Conservation (phyloP, 2,888 invertebrate species). For the Stictocephala bisonia region DNA sequence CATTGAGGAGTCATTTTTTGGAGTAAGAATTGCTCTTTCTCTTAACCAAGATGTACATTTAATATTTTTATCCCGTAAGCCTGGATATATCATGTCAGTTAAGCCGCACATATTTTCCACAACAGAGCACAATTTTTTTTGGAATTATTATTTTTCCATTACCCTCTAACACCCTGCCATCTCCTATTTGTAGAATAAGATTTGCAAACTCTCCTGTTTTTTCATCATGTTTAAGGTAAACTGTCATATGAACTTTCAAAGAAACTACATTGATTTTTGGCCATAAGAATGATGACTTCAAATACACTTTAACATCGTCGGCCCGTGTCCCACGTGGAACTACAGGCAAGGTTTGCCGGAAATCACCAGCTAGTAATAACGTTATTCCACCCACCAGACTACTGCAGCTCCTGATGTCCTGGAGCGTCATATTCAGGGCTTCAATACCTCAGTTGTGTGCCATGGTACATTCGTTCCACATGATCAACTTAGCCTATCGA, state of each 20-base stretch:
- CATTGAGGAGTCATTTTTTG: constrained; percentile 16
- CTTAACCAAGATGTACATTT: constrained; percentile 1
- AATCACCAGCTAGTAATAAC: constrained; percentile 29
- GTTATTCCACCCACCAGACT: constrained; percentile 58
- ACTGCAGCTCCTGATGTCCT: constrained; percentile 23
- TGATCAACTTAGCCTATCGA: constrained; percentile 36
- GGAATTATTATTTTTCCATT: neutral
- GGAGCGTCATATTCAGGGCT: neutral
- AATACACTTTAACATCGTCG: neutral
- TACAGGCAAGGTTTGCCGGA: neutral
- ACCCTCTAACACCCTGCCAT: neutral
- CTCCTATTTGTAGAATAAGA: neutral
- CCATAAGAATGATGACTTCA: neutral
- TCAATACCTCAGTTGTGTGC: constrained; percentile 23
- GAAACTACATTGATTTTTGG: neutral
- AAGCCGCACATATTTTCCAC: neutral
- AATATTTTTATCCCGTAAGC: neutral
- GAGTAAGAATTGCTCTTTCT: constrained; percentile 32
- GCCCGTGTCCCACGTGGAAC: neutral
- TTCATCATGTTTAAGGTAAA: neutral
- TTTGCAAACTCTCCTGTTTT: neutral
- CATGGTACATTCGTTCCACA: neutral
- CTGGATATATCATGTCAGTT: neutral
- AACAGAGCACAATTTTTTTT: neutral
- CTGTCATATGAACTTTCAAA: neutral